Evolutionary conservation across 2,888 invertebrate genomes (phyloP).

Genomic region (Eucera pruinosa): DNA sequence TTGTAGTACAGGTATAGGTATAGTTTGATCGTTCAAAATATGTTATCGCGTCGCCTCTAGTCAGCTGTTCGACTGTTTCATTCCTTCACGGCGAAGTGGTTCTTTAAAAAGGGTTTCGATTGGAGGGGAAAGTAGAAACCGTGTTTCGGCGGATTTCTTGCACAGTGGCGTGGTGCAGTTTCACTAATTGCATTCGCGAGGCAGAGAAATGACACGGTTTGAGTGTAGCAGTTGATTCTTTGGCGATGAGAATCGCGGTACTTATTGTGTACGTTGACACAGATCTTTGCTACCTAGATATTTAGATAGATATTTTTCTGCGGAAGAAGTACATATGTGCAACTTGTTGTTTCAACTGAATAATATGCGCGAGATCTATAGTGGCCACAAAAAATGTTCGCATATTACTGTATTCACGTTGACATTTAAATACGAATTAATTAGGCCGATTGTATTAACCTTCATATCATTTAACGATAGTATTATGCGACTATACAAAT

Average conservation of each 20-base stretch:
- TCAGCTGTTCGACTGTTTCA: neutral
- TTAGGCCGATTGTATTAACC: too few species aligned
- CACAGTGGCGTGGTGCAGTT: neutral
- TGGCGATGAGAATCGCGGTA: neutral
- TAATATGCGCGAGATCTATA: too few species aligned
- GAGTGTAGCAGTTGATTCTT: neutral
- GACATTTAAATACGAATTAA: too few species aligned
- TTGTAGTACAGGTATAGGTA: too few species aligned
- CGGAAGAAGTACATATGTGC: neutral
- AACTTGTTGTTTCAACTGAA: neutral
- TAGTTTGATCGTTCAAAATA: neutral
- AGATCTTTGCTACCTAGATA: neutral
- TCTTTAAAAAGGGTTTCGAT: too few species aligned
- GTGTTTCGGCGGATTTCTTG: neutral
- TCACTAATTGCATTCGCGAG: conserved; percentile 24
- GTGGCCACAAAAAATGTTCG: too few species aligned
- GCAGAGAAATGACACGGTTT: neutral
- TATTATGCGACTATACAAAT: too few species aligned
- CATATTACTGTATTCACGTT: too few species aligned
- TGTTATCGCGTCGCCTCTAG: too few species aligned
- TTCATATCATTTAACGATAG: too few species aligned
- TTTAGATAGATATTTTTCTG: neutral
- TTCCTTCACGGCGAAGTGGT: neutral
- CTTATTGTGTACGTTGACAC: neutral
- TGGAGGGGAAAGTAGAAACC: too few species aligned